Evolutionary conservation across 2,888 invertebrate species (phyloP), one percentile per base, ranked within the genome.

Genomic region (Holacanthella duospinosa): DNA sequence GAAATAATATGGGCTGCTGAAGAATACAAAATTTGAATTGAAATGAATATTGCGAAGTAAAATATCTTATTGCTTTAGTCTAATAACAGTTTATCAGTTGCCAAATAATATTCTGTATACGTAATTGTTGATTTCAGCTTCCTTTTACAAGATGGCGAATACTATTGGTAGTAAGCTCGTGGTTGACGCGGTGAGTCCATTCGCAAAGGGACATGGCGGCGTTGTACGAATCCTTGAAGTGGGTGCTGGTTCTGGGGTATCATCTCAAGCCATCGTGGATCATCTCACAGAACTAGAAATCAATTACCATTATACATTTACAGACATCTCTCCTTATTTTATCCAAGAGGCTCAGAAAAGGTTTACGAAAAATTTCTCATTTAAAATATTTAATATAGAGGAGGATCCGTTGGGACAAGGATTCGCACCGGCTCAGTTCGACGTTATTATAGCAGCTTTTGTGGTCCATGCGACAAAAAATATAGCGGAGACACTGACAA

Each of bases 341-440:
- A 56, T 67, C 29, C 26, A 24, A 21, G 55, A 55, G 3, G 67
- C 67, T 1, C 60, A 65, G 21, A 54, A 62, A 16, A 36, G 55
- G 26, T 67, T 67, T 55, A 29, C 27, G 19, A 59, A 63, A 56
- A 48, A 55, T 16, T 44, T 67, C 6, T 56, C 63, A 2, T 67
- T 55, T 36, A 61, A 59, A 48, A 56, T 48, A 9, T 25, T 68
- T 9, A 64, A 68, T 28, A 48, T 66, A 19, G 68, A 68, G 26
- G 55, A 65, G 1, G 68, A 68, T 58, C 68, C 68, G 1, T 21
- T 64, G 58, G 3, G 29, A 1, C 68, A 68, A 28, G 68, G 66
- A 19, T 68, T 66, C 27, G 36, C 55, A 12, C 68, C 68, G 9
- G 57, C 44, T 27, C 59, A 62, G 6, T 67, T 57, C 36, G 68